Base-by-base conservation (phyloP, 1,140 invertebrate species). In the Drosophila murphyi region DNA sequence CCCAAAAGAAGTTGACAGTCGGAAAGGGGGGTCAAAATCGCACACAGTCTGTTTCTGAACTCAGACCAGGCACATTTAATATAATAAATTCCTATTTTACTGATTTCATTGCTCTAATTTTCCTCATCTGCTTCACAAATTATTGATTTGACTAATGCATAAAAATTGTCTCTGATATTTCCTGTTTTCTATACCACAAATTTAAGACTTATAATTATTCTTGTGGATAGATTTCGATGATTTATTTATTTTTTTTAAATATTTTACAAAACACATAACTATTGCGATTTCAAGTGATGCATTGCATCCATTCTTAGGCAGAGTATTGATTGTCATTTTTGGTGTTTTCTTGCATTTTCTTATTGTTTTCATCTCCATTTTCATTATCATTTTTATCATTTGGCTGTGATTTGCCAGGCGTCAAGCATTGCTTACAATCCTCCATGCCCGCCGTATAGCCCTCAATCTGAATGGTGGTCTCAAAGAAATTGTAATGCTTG, bases 381-480 rank as follows among this genome's bases (percentile, higher is more conserved):
- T 5, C 34, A 4, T 34, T 34, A 34, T 34, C 34, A 4, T 34
- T 41, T 41, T 8, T 12, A n/a, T 41, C 35, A 4, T 39, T 20
- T 0, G 4, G 5, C 5, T 31, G 10, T 43, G 10, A 4, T 43
- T 43, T 43, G 34, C 34, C 34, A 34, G 34, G 35, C 35, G 28
- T 41, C 39, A 29, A 5, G 92, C 98, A 99, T 81, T 98, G 96
- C 47, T 94, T 94, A 93, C 98, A 99, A 68, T 97, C 95, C 81
- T 97, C 95, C 98, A 99, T 99, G 64, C 95, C 95, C 45, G 96
- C 94, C 79, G 95, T 95, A 89, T 98, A 99, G 83, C 98, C 97
- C 92, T 99, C 98, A 45, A 99, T 98, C 93, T 99, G 98, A 10
- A 99, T 94, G 1, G 98, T 99, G 93, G 98, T 97, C 92, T 99